Evolutionary conservation across 2,797 vertebrate genomes (phyloP), one percentile per base, ranked within the genome.

Genomic region (Pteropus rufus): DNA sequence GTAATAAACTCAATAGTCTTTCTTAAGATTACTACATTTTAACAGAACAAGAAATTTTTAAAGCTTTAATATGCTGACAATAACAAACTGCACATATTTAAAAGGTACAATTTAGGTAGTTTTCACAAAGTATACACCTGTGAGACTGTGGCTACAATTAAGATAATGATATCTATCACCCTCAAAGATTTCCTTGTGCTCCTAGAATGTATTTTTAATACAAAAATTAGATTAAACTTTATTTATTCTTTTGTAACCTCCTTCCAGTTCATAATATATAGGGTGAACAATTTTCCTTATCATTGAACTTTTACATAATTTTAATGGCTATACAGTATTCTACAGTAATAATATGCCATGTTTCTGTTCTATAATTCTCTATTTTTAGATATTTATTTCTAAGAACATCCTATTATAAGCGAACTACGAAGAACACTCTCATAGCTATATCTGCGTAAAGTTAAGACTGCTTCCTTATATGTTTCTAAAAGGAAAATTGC

Each of bases 361-460:
- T 10, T 82, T 81, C 62, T 92, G 10, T 87, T 94, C 18, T 86
- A 31, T 54, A 82, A 79, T n/a, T 19, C 10, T 82, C n/a, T 44
- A 23, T 11, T 89, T 49, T 58, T 64, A 85, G 31, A 60, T 85
- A 70, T 52, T 62, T 70, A 82, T 41, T 70, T 84, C 26, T 83
- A 73, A 69, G 7, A 1, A 77, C 77, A 67, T 79, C 24, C 31
- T 89, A 70, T 56, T 84, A 44, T 21, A 93, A 94, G 34, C 56
- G 83, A 65, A 85, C 19, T 69, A 84, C 23, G 21, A 96, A 94
- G 11, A 97, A 87, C 18, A 90, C 49, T 46, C 54, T 64, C 58
- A 39, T 62, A 80, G 56, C 16, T 76, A 12, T 44, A 56, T 26
- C 65, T 64, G 26, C 79, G 23, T 49, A 52, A 73, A 93, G 56